These are phyloP conservation scores for Umimayanthus chanpuru DNA, from an alignment of 92 coral and sea anemone genomes.

Conservation along the genomic window DNA sequence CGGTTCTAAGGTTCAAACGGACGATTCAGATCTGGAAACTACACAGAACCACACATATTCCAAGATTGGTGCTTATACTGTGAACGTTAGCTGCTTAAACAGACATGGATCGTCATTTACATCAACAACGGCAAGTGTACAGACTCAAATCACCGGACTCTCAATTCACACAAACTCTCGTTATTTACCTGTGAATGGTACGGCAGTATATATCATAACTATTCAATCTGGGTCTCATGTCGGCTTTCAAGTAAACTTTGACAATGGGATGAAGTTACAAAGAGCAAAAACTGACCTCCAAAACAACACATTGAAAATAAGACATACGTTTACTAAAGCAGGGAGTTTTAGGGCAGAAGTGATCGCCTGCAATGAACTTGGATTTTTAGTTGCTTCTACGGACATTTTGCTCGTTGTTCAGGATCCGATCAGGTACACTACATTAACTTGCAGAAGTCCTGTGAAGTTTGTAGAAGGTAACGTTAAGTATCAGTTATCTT, in stretches of 20 bases:
- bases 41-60: constrained; percentile 37
- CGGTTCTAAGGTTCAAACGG: constrained; percentile 49
- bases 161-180: neutral
- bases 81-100: constrained; percentile 41
- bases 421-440: constrained; percentile 47
- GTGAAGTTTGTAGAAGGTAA: constrained; percentile 38
- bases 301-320: neutral
- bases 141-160: constrained; percentile 53
- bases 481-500: constrained; percentile 14
- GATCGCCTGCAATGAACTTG: constrained; percentile 45
- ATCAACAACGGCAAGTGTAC: constrained; percentile 30
- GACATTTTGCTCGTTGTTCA: constrained; percentile 29
- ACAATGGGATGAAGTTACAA: constrained; percentile 13
- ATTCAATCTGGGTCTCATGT: constrained; percentile 51
- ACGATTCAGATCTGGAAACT: constrained; percentile 46
- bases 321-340: constrained; percentile 35
- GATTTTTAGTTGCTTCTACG: constrained; percentile 8
- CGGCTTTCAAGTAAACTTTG: constrained; percentile 22
- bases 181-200: constrained; percentile 29
- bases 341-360: constrained; percentile 39
- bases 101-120: neutral
- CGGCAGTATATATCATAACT: constrained; percentile 29
- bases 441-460: constrained; percentile 48
- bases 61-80: constrained; percentile 41
- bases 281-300: neutral